These are phyloP conservation scores for Ficedula albicollis DNA, from an alignment of 2,797 vertebrate genomes.

Conservation along the genomic window DNA sequence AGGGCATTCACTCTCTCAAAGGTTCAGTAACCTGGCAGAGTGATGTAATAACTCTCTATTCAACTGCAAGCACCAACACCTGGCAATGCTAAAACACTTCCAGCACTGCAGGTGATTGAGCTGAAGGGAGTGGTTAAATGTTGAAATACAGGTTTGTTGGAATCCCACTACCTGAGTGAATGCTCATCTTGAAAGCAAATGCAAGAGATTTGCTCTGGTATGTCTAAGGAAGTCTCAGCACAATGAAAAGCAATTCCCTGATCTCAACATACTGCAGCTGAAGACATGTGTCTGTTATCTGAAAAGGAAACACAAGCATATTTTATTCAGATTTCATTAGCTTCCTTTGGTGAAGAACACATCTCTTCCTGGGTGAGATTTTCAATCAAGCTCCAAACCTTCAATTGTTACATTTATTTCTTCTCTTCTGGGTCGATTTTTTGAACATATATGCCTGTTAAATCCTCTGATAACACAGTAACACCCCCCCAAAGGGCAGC, in stretches of 20 bases:
- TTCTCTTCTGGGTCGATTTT: not conserved
- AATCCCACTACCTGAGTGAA: slow-evolving; percentile 7
- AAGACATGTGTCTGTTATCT: not conserved
- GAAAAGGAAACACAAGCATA: not conserved
- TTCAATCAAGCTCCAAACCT: not conserved
- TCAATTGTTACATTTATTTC: not conserved
- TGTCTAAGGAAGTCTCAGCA: not conserved
- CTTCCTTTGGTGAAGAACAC: not conserved
- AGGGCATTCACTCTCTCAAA: not conserved
- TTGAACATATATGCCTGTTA: not conserved
- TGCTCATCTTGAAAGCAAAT: slow-evolving; percentile 20
- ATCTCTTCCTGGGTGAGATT: not conserved
- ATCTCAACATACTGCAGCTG: not conserved
- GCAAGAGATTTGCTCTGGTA: not conserved
- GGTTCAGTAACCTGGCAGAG: not conserved
- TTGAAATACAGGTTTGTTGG: slow-evolving; percentile 58
- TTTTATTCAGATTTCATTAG: not conserved
- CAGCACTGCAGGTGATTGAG: not conserved
- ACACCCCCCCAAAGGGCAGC: not conserved
- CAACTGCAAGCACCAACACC: not conserved
- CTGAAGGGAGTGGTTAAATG: slow-evolving; percentile 43
- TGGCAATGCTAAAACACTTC: not conserved
- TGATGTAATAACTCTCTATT: not conserved
- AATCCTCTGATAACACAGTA: not conserved
- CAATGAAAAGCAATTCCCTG: not conserved